Percentiles rank a stretch among this genome's conserved stretches.
phyloP scores from a whole-genome alignment of 2,888 invertebrate species.

The Scrobipalpa atriplicella region DNA sequence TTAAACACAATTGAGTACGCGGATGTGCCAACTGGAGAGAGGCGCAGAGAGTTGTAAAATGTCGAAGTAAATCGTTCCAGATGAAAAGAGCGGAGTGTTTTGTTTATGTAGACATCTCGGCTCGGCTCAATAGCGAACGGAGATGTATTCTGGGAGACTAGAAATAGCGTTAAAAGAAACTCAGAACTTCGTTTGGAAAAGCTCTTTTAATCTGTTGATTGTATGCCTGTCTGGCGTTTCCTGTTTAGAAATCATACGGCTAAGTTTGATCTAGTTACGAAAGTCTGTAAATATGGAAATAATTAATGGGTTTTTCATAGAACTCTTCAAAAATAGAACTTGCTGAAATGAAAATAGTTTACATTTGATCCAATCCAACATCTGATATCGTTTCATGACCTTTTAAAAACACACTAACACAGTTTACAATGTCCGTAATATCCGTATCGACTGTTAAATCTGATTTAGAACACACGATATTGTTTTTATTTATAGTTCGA shows the following conservation, averaged over 20 bases:
- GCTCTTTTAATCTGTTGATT: not conserved
- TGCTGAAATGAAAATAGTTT: too few species aligned
- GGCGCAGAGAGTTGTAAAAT: constrained; percentile 41
- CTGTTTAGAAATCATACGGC: not conserved
- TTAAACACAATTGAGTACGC: constrained; percentile 49
- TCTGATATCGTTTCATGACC: too few species aligned
- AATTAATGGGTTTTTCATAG: too few species aligned
- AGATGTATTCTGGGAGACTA: not conserved
- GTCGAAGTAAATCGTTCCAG: constrained; percentile 54
- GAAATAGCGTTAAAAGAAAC: constrained; percentile 17
- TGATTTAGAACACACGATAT: too few species aligned
- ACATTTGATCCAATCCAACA: too few species aligned
- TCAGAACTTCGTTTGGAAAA: constrained; percentile 1
- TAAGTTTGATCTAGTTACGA: not conserved
- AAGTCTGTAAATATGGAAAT: too few species aligned
- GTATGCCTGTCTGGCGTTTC: not conserved
- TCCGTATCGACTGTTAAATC: too few species aligned
- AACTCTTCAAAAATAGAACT: too few species aligned
- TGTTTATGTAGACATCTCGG: constrained; percentile 46
- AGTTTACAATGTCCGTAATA: too few species aligned
- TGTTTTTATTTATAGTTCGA: too few species aligned
- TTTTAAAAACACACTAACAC: too few species aligned
- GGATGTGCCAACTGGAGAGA: constrained; percentile 36
- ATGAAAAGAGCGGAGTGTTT: constrained; percentile 54
- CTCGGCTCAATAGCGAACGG: constrained; percentile 21